Evolutionary conservation across 2,888 invertebrate species (phyloP).

Genomic region (Synanthedon myopaeformis): DNA sequence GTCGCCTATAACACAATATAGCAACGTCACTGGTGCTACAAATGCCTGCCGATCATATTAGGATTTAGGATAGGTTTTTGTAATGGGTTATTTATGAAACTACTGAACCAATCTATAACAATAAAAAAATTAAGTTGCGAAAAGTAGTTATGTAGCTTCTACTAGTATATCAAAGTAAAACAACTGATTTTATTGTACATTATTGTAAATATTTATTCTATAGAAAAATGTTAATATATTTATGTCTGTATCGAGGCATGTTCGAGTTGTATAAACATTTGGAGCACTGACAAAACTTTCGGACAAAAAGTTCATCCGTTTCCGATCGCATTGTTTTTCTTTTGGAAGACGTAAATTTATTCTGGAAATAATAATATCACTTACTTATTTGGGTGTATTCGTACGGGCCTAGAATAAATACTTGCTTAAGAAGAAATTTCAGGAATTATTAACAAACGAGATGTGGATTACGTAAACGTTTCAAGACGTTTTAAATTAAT

Average conservation of each 20-base stretch:
- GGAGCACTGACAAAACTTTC: conserved; percentile 25
- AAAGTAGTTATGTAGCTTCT: too few species aligned
- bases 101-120: too few species aligned
- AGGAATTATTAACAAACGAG: conserved; percentile 43
- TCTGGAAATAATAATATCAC: conserved; percentile 54
- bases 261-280: conserved; percentile 39
- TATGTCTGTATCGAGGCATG: neutral
- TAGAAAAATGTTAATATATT: neutral
- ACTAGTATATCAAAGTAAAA: too few species aligned
- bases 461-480: conserved; percentile 22
- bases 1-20: too few species aligned
- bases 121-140: too few species aligned
- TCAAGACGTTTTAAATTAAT: conserved; percentile 36
- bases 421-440: conserved; percentile 40
- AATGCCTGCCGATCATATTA: too few species aligned
- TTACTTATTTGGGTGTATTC: conserved; percentile 14
- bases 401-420: conserved; percentile 48
- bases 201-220: too few species aligned
- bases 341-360: conserved; percentile 37
- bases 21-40: too few species aligned
- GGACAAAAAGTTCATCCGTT: conserved; percentile 27
- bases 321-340: conserved; percentile 51
- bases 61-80: too few species aligned
- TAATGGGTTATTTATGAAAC: too few species aligned
- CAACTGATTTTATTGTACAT: too few species aligned